Evolutionary conservation across 2,888 invertebrate genomes (phyloP).

Genomic region (Xylota sylvarum): DNA sequence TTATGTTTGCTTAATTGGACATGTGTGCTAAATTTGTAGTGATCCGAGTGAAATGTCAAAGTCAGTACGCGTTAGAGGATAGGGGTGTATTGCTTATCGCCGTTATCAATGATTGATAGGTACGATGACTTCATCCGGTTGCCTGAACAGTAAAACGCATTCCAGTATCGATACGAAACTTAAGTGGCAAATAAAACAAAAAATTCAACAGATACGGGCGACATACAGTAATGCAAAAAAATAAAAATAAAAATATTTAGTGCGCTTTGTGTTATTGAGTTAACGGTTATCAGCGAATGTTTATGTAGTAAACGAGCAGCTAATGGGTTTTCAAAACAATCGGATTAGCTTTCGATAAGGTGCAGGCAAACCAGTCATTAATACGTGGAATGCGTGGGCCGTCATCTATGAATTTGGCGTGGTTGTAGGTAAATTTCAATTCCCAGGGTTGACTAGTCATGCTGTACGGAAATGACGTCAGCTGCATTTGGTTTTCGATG

Average conservation of each 20-base stretch:
- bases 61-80: slow-evolving; percentile 24
- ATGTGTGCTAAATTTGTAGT: slow-evolving; percentile 39
- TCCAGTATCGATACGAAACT: slow-evolving; percentile 49
- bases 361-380: background rate
- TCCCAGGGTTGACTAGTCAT: background rate
- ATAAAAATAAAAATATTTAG: slow-evolving; percentile 9
- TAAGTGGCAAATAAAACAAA: slow-evolving; percentile 24
- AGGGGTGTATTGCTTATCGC: slow-evolving; percentile 45
- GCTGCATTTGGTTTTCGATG: background rate
- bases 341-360: background rate
- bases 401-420: background rate
- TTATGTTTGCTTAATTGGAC: slow-evolving; percentile 11
- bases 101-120: slow-evolving; percentile 72
- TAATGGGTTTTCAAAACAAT: slow-evolving; percentile 36
- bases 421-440: no score
- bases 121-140: slow-evolving; percentile 63
- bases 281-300: slow-evolving; percentile 28
- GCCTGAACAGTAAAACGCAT: slow-evolving; percentile 56
- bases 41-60: slow-evolving; percentile 56
- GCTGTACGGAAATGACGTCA: background rate
- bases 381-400: background rate
- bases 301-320: slow-evolving; percentile 7
- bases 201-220: slow-evolving; percentile 22
- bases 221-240: slow-evolving; percentile 26
- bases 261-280: slow-evolving; percentile 42